Evolutionary conservation across 2,797 vertebrate species (phyloP), one percentile per base, ranked within the genome.

Genomic region (Nyctalus aviator): DNA sequence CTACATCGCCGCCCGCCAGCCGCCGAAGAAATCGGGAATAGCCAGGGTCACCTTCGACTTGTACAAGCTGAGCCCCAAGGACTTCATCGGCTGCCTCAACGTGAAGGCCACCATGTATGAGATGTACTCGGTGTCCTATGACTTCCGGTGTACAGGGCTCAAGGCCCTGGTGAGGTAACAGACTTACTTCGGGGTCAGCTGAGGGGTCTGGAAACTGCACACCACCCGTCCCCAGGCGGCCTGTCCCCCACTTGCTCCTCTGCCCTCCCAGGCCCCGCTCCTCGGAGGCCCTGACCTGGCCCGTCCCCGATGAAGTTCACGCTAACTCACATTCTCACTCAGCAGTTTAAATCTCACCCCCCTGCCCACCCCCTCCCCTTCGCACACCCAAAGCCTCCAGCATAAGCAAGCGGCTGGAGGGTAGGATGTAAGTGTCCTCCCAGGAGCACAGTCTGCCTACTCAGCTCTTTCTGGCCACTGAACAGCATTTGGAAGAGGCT

Each of bases 311-410:
- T 55, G 62, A 18, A 68, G n/a, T 68, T 46, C 66, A 71, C 98
- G 97, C 95, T 98, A 98, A 99, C 99, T 97, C 98, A 98, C 99
- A 99, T 98, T 75, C 75, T 98, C 98, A 98, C 98, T 99, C 99
- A 99, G 99, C 99, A 99, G 98, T 98, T 98, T 97, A 96, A 97
- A 98, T 98, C 99, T 99, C 98, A 98, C 7, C 55, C 55, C 57
- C 23, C 57, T 5, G 11, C 25, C 27, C 12, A 59, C 25, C 57
- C 5, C 2, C 5, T 27, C 25, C 25, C 57, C 59, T 53, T 55
- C 7, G 8, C 84, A 55, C 6, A 41, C 72, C 50, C 14, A n/a
- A 57, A 15, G 41, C 8, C 11, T 30, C 57, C 50, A 30, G 41
- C n/a, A 44, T 15, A 27, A 13, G 77, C 72, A 15, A 7, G 71